Percentiles rank a stretch among this genome's conserved stretches.
Evolutionary conservation across 2,113 vertebrate species (phyloP).

Genomic region (Opisthocomus hoazin): DNA sequence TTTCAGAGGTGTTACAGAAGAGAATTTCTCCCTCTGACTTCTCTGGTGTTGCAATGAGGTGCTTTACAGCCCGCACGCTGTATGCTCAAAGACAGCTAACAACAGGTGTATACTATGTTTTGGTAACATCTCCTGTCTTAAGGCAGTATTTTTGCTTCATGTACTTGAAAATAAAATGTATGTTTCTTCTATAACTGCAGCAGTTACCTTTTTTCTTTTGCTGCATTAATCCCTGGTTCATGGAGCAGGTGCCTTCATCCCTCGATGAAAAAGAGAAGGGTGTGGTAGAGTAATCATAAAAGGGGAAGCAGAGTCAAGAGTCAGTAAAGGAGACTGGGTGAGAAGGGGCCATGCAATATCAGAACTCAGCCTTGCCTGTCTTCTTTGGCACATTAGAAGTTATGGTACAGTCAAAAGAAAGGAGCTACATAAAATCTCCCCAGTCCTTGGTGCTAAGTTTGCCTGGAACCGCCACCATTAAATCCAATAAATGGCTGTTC

Average conservation of each 20-base stretch:
- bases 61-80: background rate
- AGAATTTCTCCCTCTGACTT: background rate
- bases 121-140: background rate
- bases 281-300: background rate
- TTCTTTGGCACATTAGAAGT: background rate
- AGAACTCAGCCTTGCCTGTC: background rate
- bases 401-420: background rate
- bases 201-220: background rate
- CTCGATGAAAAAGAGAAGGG: background rate
- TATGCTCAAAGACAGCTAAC: background rate
- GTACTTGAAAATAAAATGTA: background rate
- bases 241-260: background rate
- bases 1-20: background rate
- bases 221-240: background rate
- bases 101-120: background rate
- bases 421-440: background rate
- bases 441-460: background rate
- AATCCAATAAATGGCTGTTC: background rate
- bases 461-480: background rate
- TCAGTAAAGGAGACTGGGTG: background rate
- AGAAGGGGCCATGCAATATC: background rate
- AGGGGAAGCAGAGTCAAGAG: background rate
- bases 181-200: background rate
- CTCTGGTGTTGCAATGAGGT: background rate
- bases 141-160: background rate